Base-by-base conservation (phyloP, 2,113 vertebrate species). In the Tyto alba region DNA sequence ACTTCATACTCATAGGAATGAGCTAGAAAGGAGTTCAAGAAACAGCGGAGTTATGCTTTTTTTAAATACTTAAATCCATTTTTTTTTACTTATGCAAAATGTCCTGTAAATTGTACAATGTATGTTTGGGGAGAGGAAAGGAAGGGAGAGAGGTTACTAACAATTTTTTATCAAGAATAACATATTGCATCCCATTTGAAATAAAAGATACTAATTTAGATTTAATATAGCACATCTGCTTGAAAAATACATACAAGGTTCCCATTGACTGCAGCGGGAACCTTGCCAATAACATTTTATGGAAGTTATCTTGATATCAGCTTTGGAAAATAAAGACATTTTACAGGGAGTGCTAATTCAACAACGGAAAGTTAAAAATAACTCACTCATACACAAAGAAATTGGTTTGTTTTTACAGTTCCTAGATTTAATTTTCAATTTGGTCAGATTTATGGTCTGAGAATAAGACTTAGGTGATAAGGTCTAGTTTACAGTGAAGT, bases 231-330 rank as follows among this genome's bases (percentile, higher is more conserved):
- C 89, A 96, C 85, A 92, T 96, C 86, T 94, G 88, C 83, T 94
- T 88, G 87, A 89, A 96, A 96, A 96, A 93, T 32, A 89, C 62
- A 79, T 90, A 96, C 92, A 94, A 95, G 66, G 88, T 45, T 96
- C 73, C 73, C 80, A 96, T 89, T 95, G 93, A 95, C 69, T 78
- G 92, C 74, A 81, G 16, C 0, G 48, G 94, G 90, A 94, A 95
- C 59, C 50, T 92, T 88, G 88, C 95, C 95, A 96, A 92, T 63
- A 95, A 96, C 89, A 94, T 93, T 95, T 93, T 80, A 81, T 57
- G 77, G 83, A 90, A 89, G 43, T 93, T 95, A 93, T 95, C 92
- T 79, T 64, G 57, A 20, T 86, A 92, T 45, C 86, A 76, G 84
- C 87, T 89, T 91, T 0, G 0, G 52, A 95, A 96, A 95, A 96